Base-by-base conservation (phyloP, 2,113 vertebrate genomes). In the Chionis minor region DNA sequence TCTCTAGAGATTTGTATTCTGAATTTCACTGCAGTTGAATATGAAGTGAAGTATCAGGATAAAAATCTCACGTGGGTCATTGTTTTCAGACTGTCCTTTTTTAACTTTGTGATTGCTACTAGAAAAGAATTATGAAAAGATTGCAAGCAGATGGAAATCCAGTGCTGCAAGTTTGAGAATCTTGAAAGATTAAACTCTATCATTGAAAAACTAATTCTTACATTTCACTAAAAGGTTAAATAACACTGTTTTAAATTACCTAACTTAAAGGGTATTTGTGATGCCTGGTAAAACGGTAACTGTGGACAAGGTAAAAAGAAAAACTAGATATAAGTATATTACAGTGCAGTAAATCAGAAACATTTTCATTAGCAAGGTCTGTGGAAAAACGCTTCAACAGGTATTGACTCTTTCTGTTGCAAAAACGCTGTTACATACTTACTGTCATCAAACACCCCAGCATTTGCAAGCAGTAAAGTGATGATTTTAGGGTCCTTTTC, bases 401-500 rank as follows among this genome's bases (percentile, higher is more conserved):
- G 13, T 38, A 69, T 4, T 30, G 45, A 78, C 67, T 44, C 67
- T 44, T 74, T 71, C 58, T 32, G 52, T 63, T 77, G 42, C 42
- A 87, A 66, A 96, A 94, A 89, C 4, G 18, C 54, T 70, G 9
- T 23, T 40, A 73, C 11, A 92, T 90, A 96, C 99, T 97, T 98
- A 99, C 99, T 99, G 98, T 99, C 99, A 61, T 99, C 99, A 82
- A 99, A 99, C 92, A 99, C 99, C 22, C 99, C 99, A 9, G 99
- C 98, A 92, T 99, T 99, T 80, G 99, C 99, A 98, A 99, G 99
- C 96, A 99, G 98, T 97, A 99, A 97, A 33, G 99, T 99, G 98
- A 99, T 98, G 97, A 99, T 99, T 98, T 99, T 99, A 97, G 99
- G 99, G 96, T 99, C 99, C 97, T 99, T 99, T 97, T 99, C 99